Conservation (phyloP, 2,113 vertebrate genomes). For the Alethe diademata region DNA sequence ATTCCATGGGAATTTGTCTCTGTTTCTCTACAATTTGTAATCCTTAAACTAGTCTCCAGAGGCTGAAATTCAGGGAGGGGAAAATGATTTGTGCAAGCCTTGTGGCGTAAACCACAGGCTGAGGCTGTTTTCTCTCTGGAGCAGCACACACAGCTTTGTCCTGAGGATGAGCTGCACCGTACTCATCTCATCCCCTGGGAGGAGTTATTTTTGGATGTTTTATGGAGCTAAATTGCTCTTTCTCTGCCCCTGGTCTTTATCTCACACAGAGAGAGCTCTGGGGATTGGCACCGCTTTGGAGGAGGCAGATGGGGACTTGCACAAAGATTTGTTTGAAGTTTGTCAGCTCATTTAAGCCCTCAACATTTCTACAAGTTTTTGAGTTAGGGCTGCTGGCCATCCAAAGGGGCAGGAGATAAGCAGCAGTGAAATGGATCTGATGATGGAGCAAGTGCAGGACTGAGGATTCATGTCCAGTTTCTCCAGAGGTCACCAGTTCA, state of each 20-base stretch:
- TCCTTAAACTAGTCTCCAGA: conserved; percentile 19
- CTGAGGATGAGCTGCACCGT: neutral
- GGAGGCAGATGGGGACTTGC: neutral
- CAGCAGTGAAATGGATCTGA: neutral
- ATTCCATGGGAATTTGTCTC: conserved; percentile 14
- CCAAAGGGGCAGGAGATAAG: neutral
- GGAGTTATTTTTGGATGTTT: neutral
- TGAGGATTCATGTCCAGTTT: neutral
- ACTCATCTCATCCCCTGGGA: neutral
- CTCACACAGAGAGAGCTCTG: neutral
- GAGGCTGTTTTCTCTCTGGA: neutral
- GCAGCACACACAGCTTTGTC: neutral
- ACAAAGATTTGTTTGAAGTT: neutral
- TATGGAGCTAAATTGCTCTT: neutral
- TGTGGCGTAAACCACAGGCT: neutral
- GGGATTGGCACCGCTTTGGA: rapidly evolving
- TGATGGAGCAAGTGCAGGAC: neutral
- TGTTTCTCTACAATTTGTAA: neutral
- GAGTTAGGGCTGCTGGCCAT: neutral
- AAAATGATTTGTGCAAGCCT: conserved; percentile 9
- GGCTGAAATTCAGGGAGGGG: neutral
- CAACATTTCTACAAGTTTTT: neutral
- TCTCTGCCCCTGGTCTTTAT: neutral
- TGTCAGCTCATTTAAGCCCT: neutral
- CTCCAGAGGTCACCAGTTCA: neutral